Base-by-base conservation (phyloP, 2,797 vertebrate species). In the Anabas testudineus region DNA sequence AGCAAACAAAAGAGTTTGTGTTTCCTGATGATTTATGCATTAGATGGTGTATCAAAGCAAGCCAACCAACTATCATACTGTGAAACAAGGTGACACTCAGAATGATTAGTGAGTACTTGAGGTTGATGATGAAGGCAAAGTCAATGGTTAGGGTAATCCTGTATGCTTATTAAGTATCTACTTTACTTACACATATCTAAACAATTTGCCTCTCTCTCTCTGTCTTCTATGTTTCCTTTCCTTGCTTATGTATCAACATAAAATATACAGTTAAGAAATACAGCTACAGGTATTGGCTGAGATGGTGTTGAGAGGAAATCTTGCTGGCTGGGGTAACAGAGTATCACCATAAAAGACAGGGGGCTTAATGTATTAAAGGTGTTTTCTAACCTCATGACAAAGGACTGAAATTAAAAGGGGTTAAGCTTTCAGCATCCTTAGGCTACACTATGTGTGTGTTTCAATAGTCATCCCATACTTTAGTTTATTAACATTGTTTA, bases 11-110 rank as follows among this genome's bases (percentile, higher is more conserved):
- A 51, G 67, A 80, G 22, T 56, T 80, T 71, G 48, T 69, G 63
- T 84, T 80, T 81, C 79, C 36, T 80, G 55, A 71, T 82, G 61
- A 67, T 64, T 82, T 18, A 73, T 71, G 73, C 71, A 32, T 80
- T 74, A 74, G 71, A 84, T 73, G 64, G 47, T 72, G 53, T 54
- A 73, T 80, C 67, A 87, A 89, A 89, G 84, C 90, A 89, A 87
- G 89, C 75, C 79, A 80, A 90, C 56, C 74, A 86, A 74, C 46
- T 32, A 46, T 81, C 65, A 79, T 68, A 82, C 82, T 80, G 71
- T 76, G 28, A 65, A 84, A 89, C 74, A 81, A 87, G 67, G 74
- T 75, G 82, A 81, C 52, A 57, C 51, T 67, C 58, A 80, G 10
- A 74, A 78, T 67, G 73, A 59, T 45, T 65, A 21, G 78, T 65